Base-by-base conservation (phyloP, 2,113 vertebrate genomes). In the Oxygymnocypris stewartii region DNA sequence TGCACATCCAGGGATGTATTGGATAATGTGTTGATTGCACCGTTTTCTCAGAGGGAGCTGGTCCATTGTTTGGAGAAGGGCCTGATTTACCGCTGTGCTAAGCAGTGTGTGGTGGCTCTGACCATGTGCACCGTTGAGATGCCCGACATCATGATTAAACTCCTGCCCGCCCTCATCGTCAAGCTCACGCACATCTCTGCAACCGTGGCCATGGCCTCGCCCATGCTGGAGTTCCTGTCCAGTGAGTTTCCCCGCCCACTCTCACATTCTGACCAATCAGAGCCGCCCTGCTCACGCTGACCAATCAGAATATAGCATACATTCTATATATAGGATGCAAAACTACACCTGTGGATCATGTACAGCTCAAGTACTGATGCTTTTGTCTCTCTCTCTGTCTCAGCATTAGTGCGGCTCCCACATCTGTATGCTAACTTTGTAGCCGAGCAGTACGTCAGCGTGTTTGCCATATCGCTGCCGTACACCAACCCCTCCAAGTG, bases 401-500 rank as follows among this genome's bases (percentile, higher is more conserved):
- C 4, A 99, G 98, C 97, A 82, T 93, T 99, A 85, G 97, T 98
- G 20, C 95, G 98, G 57, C 94, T 99, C 85, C 98, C 98, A 1
- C 97, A 98, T 84, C 97, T 99, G 71, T 99, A 99, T 40, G 95
- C 96, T 91, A 99, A 99, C 93, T 99, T 99, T 0, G 98, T 99
- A 0, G 97, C 97, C 0, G 98, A 99, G 94, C 98, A 99, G 91
- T 99, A 99, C 0, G 97, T 98, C 13, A 99, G 98, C 0, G 98
- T 99, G 81, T 99, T 99, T 1, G 98, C 98, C 90, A 99, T 99
- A 93, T 99, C 98, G 3, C 92, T 99, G 65, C 98, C 98, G 0
- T 99, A 99, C 93, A 99, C 98, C 65, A 99, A 99, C 91, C 98
- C 98, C 18, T 99, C 97, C 87, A 99, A 98, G 98, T 99, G 93